phyloP scores from a whole-genome alignment of 2,888 invertebrate species.

The Xestia c-nigrum region DNA sequence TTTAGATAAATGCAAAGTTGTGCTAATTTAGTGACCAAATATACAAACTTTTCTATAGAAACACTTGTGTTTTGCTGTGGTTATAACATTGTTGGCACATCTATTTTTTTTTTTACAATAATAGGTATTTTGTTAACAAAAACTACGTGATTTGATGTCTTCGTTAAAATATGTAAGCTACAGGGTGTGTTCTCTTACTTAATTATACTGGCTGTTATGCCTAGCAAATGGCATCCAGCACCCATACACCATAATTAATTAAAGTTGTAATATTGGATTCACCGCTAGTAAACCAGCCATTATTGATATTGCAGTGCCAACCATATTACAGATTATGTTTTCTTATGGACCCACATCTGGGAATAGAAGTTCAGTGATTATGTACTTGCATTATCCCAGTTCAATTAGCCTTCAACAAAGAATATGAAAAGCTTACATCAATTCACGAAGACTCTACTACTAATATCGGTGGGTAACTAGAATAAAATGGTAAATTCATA shows the following conservation, averaged over 20 bases:
- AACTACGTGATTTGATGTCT: constrained; percentile 1
- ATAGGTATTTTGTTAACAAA: constrained; percentile 9
- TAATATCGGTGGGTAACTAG: constrained; percentile 56
- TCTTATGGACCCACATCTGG: no score
- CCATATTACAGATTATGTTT: no score
- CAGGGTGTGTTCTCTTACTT: background rate
- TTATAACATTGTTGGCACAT: constrained; percentile 44
- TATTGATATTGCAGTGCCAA: no score
- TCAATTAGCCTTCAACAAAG: background rate
- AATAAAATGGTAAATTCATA: constrained; percentile 34
- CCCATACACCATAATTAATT: background rate
- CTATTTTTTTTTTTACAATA: constrained; percentile 26
- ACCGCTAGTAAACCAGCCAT: background rate
- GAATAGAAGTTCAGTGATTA: no score
- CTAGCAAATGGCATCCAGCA: background rate
- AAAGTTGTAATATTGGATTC: constrained; percentile 2
- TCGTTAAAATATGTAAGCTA: background rate
- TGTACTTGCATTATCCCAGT: no score
- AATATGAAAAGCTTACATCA: constrained; percentile 4
- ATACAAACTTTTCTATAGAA: background rate
- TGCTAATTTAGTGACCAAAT: constrained; percentile 18
- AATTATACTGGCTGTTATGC: background rate
- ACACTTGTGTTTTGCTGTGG: background rate
- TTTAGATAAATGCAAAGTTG: constrained; percentile 29
- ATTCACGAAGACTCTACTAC: constrained; percentile 13